phyloP scores from a whole-genome alignment of 2,797 vertebrate genomes.

The Poliocrania exsul region DNA sequence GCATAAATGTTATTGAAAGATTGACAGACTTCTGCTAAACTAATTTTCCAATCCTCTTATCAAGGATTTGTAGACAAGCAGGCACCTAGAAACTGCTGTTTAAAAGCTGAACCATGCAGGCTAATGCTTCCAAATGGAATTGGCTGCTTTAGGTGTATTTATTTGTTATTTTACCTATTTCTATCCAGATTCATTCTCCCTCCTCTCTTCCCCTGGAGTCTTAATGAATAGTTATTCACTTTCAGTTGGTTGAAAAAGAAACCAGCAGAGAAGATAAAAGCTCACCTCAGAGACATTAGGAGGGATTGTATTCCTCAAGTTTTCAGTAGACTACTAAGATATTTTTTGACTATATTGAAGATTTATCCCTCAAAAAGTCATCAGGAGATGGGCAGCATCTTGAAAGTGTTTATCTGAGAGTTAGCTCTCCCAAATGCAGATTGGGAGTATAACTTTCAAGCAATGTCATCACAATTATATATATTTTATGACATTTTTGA shows the following conservation, averaged over 20 bases:
- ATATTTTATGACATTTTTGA: neutral
- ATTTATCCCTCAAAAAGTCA: neutral
- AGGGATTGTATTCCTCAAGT: neutral
- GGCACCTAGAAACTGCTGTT: conserved; percentile 50
- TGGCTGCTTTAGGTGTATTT: conserved; percentile 55
- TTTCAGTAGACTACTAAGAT: neutral
- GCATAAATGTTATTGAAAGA: conserved; percentile 55
- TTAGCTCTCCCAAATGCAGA: neutral
- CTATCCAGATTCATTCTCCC: conserved; percentile 6
- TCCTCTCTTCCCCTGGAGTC: neutral
- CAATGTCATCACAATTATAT: neutral
- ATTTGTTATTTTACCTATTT: conserved; percentile 36
- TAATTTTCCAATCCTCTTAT: conserved; percentile 67
- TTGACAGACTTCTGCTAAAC: conserved; percentile 64
- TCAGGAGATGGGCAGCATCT: neutral
- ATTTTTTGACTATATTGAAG: conserved; percentile 17
- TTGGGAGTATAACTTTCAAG: neutral
- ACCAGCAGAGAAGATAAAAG: conserved; percentile 12
- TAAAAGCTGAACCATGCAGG: conserved; percentile 43
- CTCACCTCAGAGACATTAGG: neutral
- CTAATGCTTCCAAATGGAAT: conserved; percentile 64
- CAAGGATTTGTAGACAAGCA: conserved; percentile 62
- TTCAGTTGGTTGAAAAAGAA: conserved; percentile 42
- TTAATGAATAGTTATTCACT: conserved; percentile 55
- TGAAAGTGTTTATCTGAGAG: conserved; percentile 27